Conservation (phyloP, 1,140 invertebrate species). For the Leptopilina clavipes region DNA sequence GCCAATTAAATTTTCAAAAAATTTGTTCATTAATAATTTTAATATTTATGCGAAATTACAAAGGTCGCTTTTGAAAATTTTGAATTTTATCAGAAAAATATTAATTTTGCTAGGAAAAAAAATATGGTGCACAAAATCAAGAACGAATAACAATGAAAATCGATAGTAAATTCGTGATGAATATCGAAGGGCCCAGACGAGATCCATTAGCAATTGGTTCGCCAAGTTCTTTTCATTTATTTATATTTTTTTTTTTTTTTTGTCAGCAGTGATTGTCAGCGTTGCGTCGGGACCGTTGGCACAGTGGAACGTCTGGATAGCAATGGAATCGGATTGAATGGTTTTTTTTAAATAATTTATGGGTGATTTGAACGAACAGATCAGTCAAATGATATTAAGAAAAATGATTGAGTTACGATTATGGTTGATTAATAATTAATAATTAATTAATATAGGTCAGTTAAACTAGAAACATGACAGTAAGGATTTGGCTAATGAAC, state of each 20-base stretch:
- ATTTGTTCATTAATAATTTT: neutral
- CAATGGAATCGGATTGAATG: conserved; percentile 43
- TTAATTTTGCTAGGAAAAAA: neutral
- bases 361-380: neutral
- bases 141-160: conserved; percentile 62
- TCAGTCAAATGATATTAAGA: neutral
- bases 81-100: neutral
- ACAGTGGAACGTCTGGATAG: conserved; percentile 65
- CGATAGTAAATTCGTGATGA: too few species aligned
- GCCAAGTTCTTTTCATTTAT: conserved; percentile 53
- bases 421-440: neutral
- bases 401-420: conserved; percentile 26
- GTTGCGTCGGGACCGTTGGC: conserved; percentile 74
- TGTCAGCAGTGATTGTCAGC: conserved; percentile 64
- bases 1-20: neutral
- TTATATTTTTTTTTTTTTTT: conserved; percentile 51
- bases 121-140: conserved; percentile 57
- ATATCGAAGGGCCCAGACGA: conserved; percentile 35
- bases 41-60: neutral
- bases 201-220: conserved; percentile 49
- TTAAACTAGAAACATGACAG: too few species aligned
- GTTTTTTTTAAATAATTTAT: conserved; percentile 31
- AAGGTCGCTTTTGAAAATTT: neutral
- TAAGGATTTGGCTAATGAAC: too few species aligned
- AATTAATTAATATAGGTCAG: too few species aligned